Percentiles rank a stretch among this genome's conserved stretches.
These are phyloP conservation scores for Phodopus roborovskii DNA, from an alignment of 2,113 vertebrate genomes.

Conservation along the genomic window DNA sequence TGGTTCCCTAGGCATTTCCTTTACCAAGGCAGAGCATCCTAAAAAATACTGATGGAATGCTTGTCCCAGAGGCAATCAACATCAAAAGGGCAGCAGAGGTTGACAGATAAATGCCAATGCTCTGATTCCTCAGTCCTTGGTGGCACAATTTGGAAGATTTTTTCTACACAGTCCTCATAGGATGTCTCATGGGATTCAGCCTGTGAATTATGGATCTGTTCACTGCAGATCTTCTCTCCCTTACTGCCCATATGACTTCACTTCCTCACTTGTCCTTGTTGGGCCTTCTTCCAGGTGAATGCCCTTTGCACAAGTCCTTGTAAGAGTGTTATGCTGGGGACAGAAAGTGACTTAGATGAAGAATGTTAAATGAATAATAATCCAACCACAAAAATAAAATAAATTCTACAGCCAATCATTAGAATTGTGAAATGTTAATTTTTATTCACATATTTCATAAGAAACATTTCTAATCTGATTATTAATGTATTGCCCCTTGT, in stretches of 20 bases:
- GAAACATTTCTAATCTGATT: background rate
- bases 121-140: background rate
- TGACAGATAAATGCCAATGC: background rate
- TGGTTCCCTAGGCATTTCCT: background rate
- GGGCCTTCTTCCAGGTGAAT: background rate
- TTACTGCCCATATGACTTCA: too few relatives aligned
- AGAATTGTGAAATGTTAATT: background rate
- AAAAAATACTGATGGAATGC: background rate
- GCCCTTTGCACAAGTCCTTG: background rate
- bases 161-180: background rate
- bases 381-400: background rate
- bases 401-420: background rate
- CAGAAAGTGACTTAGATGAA: background rate
- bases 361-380: background rate
- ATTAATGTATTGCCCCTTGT: background rate
- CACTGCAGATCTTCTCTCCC: background rate
- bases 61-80: background rate
- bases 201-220: background rate
- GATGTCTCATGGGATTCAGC: background rate
- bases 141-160: background rate
- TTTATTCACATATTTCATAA: background rate
- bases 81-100: background rate
- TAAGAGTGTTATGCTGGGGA: background rate
- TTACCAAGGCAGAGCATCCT: background rate
- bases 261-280: background rate